Evolutionary conservation across 1,140 invertebrate genomes (phyloP), one percentile per base, ranked within the genome.

Genomic region (Brachionus koreanus): DNA sequence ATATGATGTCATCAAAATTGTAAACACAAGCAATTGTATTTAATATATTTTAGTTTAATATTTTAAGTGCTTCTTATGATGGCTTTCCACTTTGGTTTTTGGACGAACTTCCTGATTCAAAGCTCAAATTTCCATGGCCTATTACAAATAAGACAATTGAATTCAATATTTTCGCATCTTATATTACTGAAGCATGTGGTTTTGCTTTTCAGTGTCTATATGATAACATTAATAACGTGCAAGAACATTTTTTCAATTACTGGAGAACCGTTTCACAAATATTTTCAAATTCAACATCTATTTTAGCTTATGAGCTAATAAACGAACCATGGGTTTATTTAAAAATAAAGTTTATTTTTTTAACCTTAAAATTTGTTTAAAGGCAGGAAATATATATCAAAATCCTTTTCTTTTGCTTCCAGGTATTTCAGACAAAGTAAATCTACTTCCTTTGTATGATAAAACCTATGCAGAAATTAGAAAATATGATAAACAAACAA

Each of bases 241-340:
- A 83, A 23, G 82, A 79, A 16, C 19, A 69, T n/a, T 74, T 86
- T 49, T 67, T 49, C 5, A 25, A 76, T 10, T 86, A 85, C 63
- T 86, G 85, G 85, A 29, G 46, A 46, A 83, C 72, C n/a, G 82
- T 85, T 35, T 84, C 84, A 1, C 25, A 25, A 2, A 23, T 37
- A 29, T 85, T 86, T 76, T 81, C 79, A 25, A 46, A 83, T 43
- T 69, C 67, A 12, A 23, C 77, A 6, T 83, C 82, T 65, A 83
- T 86, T 10, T 72, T 86, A 12, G 85, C 84, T 42, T 86, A 86
- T 65, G 85, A 86, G 69, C 49, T 86, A 7, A 86, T 86, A 23
- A 86, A 86, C 61, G 85, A 86, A 83, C 85, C 85, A 16, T 86
- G 84, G 84, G 69, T 74, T 43, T 25, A n/a, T 43, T 72, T 19